phyloP scores from a whole-genome alignment of 2,113 vertebrate genomes.

The Erythrolamprus reginae region DNA sequence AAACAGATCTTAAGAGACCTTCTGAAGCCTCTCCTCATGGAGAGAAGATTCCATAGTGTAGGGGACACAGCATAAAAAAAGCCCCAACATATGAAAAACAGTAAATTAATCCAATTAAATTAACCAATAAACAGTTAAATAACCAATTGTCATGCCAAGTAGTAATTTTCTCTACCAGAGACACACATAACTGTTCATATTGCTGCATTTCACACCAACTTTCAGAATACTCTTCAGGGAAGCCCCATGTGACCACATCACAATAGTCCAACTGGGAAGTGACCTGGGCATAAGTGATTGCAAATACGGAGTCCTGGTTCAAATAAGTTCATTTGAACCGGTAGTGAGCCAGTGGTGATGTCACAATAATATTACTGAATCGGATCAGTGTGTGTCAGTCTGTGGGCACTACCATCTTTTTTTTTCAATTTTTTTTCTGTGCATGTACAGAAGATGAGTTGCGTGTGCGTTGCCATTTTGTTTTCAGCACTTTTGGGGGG shows the following conservation, averaged over 20 bases:
- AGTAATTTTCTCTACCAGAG: not conserved
- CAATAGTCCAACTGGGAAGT: not conserved
- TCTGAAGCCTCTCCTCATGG: not conserved
- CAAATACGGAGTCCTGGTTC: not conserved
- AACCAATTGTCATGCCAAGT: not conserved
- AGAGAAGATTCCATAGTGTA: not conserved
- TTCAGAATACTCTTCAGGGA: not conserved
- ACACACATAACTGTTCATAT: not conserved
- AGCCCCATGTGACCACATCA: not conserved
- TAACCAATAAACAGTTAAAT: no score
- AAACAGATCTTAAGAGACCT: not conserved
- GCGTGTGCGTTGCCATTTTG: no score
- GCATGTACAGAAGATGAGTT: no score
- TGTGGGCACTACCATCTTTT: no score
- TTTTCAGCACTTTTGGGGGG: no score
- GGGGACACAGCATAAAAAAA: not conserved
- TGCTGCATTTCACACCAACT: not conserved
- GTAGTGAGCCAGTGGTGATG: no score
- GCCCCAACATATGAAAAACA: no score
- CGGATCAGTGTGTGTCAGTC: no score
- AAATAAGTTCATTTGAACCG: no score
- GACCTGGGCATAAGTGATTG: not conserved
- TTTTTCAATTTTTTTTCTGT: no score
- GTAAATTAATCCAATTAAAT: no score
- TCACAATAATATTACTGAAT: no score